Base-by-base conservation (phyloP, 2,888 invertebrate species). In the Andrena trimmerana region DNA sequence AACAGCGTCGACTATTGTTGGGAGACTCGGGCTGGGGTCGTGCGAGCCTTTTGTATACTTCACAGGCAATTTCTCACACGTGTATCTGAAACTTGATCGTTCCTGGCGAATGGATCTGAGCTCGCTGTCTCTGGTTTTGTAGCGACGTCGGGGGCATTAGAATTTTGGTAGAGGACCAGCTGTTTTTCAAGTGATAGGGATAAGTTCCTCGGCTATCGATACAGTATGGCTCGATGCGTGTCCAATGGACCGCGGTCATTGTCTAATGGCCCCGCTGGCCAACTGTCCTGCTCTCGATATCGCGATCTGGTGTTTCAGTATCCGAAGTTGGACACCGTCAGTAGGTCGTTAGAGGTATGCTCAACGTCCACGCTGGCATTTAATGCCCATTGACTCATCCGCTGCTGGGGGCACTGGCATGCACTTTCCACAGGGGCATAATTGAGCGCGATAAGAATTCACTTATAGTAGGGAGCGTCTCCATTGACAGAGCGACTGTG, bases 361-460 rank as follows among this genome's bases (percentile, higher is more conserved):
- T 77, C 70, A 81, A 69, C 54, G 78, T 78, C 78, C 73, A 57
- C 81, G 72, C 60, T 76, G 78, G 36, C 79, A 75, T 86, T 83
- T 82, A 86, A 86, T 83, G 83, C 84, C 82, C 83, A 84, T 84
- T 87, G 88, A 88, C 86, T 90, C 90, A 89, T 83, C 82, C 65
- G 57, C 42, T 16, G 36, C 57, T n/a, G 50, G 78, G 80, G 72
- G 52, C 60, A 50, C 50, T 33, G 67, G 57, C 57, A 13, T 62
- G 42, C 70, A 69, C 31, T 75, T 60, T 65, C 78, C 36, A 60
- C 60, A 20, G 10, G 54, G 70, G 65, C 60, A 50, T 81, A 85
- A 89, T 89, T 84, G 83, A 88, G 75, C 75, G 67, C 81, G 86
- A 89, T 90, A 89, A 90, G 85, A 86, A 82, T 84, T 84, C 67